Conservation (phyloP, 1,140 invertebrate genomes). For the Brachionus rubens region DNA sequence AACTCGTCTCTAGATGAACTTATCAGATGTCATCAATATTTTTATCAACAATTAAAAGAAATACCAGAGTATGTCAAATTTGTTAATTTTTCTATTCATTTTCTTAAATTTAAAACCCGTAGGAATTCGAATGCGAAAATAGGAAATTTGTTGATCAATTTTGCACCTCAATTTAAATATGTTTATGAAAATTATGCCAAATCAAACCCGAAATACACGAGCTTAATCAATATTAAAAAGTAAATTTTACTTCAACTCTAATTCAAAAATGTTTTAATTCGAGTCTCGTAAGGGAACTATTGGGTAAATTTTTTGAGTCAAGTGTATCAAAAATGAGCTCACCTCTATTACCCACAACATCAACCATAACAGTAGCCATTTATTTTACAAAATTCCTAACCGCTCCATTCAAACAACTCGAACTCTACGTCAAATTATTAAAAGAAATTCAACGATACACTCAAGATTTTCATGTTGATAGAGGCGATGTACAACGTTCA, state of each 20-base stretch:
- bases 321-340: constrained; percentile 23
- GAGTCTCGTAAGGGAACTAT: neutral
- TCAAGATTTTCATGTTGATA: constrained; percentile 86
- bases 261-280: neutral
- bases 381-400: constrained; percentile 32
- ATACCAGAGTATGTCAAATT: constrained; percentile 11
- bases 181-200: constrained; percentile 83
- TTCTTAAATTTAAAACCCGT: constrained; percentile 69
- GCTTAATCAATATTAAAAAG: constrained; percentile 83
- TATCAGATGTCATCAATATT: neutral
- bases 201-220: constrained; percentile 85
- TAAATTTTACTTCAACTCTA: constrained; percentile 56
- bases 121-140: constrained; percentile 63
- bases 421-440: constrained; percentile 60
- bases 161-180: constrained; percentile 78
- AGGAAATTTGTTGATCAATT: constrained; percentile 81
- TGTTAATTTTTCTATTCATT: constrained; percentile 54
- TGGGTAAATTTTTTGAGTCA: constrained; percentile 32
- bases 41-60: constrained; percentile 22
- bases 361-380: constrained; percentile 6
- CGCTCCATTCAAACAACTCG: constrained; percentile 40
- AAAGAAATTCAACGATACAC: constrained; percentile 91
- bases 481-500: constrained; percentile 90
- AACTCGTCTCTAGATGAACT: neutral
- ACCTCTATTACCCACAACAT: neutral